Conservation (phyloP, 2,888 invertebrate species). For the Campoplex capitator region DNA sequence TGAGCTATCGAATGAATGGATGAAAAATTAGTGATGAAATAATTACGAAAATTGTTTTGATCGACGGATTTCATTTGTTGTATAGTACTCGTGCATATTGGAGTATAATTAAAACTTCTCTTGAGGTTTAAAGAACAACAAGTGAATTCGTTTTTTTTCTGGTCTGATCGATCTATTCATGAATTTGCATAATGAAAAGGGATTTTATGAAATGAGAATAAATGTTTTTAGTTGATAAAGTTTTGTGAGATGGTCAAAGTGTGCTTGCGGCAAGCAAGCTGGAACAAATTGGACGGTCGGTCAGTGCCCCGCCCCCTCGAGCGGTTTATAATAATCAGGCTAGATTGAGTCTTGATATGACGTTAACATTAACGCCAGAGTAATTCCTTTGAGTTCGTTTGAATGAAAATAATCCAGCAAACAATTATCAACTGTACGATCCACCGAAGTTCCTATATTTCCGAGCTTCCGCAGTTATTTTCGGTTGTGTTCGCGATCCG, state of each 20-base stretch:
- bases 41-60: not conserved
- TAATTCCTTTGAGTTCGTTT: constrained; percentile 8
- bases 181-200: constrained; percentile 10
- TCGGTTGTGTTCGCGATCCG: not conserved
- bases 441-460: not conserved
- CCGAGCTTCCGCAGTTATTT: not conserved
- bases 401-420: not conserved
- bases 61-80: not conserved
- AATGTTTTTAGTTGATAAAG: constrained; percentile 20
- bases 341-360: constrained; percentile 25
- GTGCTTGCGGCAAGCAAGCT: not conserved
- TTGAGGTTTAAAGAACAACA: not conserved
- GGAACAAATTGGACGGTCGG: constrained; percentile 25
- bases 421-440: not conserved
- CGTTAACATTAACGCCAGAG: constrained; percentile 4
- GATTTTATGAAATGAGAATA: not conserved
- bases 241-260: constrained; percentile 1
- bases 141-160: not conserved
- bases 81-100: not conserved
- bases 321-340: constrained; percentile 29
- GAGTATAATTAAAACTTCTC: not conserved
- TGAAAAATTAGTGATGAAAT: not conserved
- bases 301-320: not conserved
- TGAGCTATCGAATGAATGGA: not conserved
- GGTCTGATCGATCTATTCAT: not conserved